Evolutionary conservation across 2,888 invertebrate species (phyloP), one percentile per base, ranked within the genome.

Genomic region (Melanargia galathea): DNA sequence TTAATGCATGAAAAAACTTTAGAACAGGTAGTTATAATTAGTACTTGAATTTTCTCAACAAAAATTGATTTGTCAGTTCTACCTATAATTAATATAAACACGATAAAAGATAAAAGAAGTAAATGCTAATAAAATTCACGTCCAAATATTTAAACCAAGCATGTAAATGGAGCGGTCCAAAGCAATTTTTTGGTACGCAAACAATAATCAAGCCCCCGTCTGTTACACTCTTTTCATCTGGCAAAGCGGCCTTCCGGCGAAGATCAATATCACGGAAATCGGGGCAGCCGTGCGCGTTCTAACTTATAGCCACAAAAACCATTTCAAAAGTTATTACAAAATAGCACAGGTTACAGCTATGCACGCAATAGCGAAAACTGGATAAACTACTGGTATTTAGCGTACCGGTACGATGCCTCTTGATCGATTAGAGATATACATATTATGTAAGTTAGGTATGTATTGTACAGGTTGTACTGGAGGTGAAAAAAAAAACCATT

Each of bases 181-280:
- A 60, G 63, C 38, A 26, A 54, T 45, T 60, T 46, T 62, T 63
- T 43, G 24, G 26, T 46, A 58, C 45, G 54, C 54, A 61, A 64
- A 63, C 57, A 64, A 57, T 61, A 58, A 58, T 61, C 49, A 61
- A 49, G 61, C 54, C 58, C 58, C 63, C 58, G 63, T 61, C 60
- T 54, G 65, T 63, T 68, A 69, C 64, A 75, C 78, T 77, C 83
- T 84, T 81, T 81, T 81, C 81, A 82, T 79, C 79, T 75, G 70
- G 73, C 73, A 72, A 74, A 74, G 75, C 71, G 69, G 71, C 58
- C 54, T 64, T 62, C 64, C 77, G 78, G 69, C 77, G 70, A 76
- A 86, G 86, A 89, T 88, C 87, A 82, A 88, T 89, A 89, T 86
- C 84, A 76, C 72, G 72, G 80, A 77, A 86, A 87, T 84, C 84